A percentile compares a stretch with the other conserved stretches of the same genome.
phyloP scores from a whole-genome alignment of 2,113 vertebrate species.

The Pseudorectes ferrugineus region DNA sequence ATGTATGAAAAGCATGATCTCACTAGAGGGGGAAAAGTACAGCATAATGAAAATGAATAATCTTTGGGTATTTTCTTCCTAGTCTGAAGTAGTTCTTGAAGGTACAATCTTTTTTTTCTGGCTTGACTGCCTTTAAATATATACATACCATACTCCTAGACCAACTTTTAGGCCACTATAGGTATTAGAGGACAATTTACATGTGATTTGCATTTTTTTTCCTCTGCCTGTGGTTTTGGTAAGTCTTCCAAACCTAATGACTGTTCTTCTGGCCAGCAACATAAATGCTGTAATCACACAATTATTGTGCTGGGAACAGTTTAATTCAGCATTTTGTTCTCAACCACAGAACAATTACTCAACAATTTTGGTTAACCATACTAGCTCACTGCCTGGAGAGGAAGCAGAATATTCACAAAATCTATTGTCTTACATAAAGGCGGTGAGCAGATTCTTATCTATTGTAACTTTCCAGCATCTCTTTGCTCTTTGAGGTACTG shows the following conservation, averaged over 20 bases:
- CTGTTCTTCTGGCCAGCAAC: constrained; percentile 82
- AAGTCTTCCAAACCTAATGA: constrained; percentile 84
- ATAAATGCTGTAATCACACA: constrained; percentile 92
- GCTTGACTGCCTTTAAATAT: constrained; percentile 59
- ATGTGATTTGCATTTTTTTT: constrained; percentile 76
- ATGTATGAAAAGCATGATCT: neutral
- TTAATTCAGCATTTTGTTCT: constrained; percentile 87
- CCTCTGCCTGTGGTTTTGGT: constrained; percentile 79
- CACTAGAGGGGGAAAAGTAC: neutral
- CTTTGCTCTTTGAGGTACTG: constrained; percentile 43
- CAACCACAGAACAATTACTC: constrained; percentile 95
- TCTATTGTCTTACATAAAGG: constrained; percentile 79
- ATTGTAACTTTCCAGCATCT: constrained; percentile 38
- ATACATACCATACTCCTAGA: constrained; percentile 39
- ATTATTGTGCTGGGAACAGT: constrained; percentile 89
- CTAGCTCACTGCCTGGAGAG: constrained; percentile 77
- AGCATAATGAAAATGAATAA: constrained; percentile 18
- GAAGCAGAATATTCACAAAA: constrained; percentile 82
- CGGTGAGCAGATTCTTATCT: constrained; percentile 60
- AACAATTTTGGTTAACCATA: constrained; percentile 95
- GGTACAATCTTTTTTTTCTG: constrained; percentile 21
- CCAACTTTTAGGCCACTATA: constrained; percentile 67
- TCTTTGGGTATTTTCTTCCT: constrained; percentile 30
- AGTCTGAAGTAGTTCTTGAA: constrained; percentile 41
- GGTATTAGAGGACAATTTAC: constrained; percentile 78